Conservation (phyloP, 2,113 vertebrate genomes). For the Callorhinus ursinus region DNA sequence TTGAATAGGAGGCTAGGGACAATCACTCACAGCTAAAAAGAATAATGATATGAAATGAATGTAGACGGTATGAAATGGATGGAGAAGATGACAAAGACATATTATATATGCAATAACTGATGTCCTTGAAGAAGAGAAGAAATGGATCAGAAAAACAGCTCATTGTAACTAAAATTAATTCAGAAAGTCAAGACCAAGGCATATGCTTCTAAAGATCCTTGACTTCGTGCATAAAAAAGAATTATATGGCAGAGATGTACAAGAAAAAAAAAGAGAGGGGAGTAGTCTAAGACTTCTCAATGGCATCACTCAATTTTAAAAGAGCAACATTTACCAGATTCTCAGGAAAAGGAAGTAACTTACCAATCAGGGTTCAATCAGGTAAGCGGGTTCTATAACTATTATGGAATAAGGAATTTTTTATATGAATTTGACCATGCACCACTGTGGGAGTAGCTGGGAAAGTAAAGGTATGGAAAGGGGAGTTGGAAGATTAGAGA, state of each 20-base stretch:
- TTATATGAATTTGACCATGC: neutral
- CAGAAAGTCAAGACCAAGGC: conserved; percentile 32
- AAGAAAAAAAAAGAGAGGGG: neutral
- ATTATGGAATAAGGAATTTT: neutral
- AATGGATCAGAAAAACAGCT: conserved; percentile 1
- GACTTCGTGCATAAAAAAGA: conserved; percentile 40
- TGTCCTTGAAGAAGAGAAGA: conserved; percentile 1
- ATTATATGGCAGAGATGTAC: neutral
- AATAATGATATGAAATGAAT: conserved; percentile 41
- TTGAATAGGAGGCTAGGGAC: neutral
- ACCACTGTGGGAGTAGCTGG: neutral
- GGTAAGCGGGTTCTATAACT: neutral
- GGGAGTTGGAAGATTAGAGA: neutral
- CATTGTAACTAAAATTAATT: conserved; percentile 31
- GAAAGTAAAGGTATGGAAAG: neutral
- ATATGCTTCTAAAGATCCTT: neutral
- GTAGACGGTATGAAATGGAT: neutral
- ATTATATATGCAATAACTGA: conserved; percentile 12
- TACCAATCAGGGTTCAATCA: neutral
- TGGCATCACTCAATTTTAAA: conserved; percentile 43
- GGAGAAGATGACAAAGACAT: conserved; percentile 22
- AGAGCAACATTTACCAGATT: neutral
- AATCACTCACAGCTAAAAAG: conserved; percentile 4
- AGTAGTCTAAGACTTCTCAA: conserved; percentile 31
- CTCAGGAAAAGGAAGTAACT: conserved; percentile 15